Percentiles rank a stretch among this genome's conserved stretches.
Conservation (phyloP, 2,888 invertebrate species). For the Dicyrtomina minuta region DNA sequence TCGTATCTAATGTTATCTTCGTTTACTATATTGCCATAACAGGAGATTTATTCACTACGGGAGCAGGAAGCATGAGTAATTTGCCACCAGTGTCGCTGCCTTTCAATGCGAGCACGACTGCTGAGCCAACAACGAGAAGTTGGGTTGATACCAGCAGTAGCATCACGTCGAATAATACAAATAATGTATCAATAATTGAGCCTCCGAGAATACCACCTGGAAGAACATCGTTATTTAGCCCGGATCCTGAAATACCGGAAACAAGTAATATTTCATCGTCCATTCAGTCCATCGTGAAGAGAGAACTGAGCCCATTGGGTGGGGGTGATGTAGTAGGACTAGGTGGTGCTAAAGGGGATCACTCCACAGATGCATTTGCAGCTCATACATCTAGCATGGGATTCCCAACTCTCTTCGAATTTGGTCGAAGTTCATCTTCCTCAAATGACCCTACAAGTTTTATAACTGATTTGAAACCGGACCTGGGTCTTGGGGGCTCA, state of each 20-base stretch:
- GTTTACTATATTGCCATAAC: not conserved
- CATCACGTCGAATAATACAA: too few relatives aligned
- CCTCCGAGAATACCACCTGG: constrained; percentile 9
- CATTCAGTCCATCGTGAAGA: constrained; percentile 8
- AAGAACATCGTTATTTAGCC: constrained; percentile 29
- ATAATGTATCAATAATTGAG: constrained; percentile 1
- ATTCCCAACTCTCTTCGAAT: constrained; percentile 26
- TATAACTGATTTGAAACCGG: not conserved
- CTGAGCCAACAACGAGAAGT: constrained; percentile 2
- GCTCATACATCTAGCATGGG: not conserved
- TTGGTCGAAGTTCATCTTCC: constrained; percentile 2
- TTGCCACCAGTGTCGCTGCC: constrained; percentile 18
- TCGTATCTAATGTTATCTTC: too few relatives aligned
- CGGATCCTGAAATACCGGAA: constrained; percentile 26
- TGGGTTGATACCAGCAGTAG: constrained; percentile 16
- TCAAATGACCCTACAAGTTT: constrained; percentile 2
- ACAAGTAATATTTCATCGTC: constrained; percentile 15
- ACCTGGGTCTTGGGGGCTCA: not conserved
- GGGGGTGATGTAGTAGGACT: constrained; percentile 23
- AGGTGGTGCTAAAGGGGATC: not conserved
- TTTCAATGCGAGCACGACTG: constrained; percentile 11
- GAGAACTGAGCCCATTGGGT: constrained; percentile 26
- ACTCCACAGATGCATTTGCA: constrained; percentile 4
- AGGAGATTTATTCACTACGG: constrained; percentile 3
- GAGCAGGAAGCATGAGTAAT: constrained; percentile 4